Base-by-base conservation (phyloP, 2,888 invertebrate genomes). In the Drosophila fungiperda region DNA sequence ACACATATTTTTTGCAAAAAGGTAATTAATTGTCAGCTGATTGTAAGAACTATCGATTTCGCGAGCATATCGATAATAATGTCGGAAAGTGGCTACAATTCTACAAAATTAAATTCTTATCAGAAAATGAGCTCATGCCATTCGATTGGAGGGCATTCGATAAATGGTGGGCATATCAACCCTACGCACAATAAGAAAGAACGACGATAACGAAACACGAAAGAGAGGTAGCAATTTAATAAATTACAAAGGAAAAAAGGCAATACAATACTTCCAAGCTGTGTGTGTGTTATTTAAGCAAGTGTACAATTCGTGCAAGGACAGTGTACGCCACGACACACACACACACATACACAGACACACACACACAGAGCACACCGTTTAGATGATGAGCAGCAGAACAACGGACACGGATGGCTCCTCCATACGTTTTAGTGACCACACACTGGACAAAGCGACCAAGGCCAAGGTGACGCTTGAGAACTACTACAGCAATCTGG, bases 401-500 rank as follows among this genome's bases (percentile, higher is more conserved):
- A 84, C 84, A 82, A 87, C 84, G 80, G 84, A 84, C 84, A 79
- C 90, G 78, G 92, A 92, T 81, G 91, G 89, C 76, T 91, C 92
- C 74, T 88, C 95, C 92, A 97, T 98, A 94, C 97, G 97, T 94
- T 98, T 99, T 94, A 98, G 98, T 95, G 98, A 98, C 92, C 98
- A 99, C 94, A 99, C 99, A 92, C 95, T 98, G 94, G 99, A 99
- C 95, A 99, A 99, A 94, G 99, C 99, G 90, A 99, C 99, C 93
- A 98, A 99, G 94, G 99, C 99, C 89, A 99, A 99, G 95, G 97
- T 99, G 93, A 98, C 99, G 73, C 94, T 99, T 93, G 99, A 99
- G 94, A 99, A 99, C 94, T 99, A 99, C 94, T 99, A 99, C 94
- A 98, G 98, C 94, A 99, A 99, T 94, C 96, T 99, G 92, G 97